Percentiles rank a stretch among this genome's conserved stretches.
Evolutionary conservation across 2,113 vertebrate genomes (phyloP).

Genomic region (Saccopteryx bilineata): DNA sequence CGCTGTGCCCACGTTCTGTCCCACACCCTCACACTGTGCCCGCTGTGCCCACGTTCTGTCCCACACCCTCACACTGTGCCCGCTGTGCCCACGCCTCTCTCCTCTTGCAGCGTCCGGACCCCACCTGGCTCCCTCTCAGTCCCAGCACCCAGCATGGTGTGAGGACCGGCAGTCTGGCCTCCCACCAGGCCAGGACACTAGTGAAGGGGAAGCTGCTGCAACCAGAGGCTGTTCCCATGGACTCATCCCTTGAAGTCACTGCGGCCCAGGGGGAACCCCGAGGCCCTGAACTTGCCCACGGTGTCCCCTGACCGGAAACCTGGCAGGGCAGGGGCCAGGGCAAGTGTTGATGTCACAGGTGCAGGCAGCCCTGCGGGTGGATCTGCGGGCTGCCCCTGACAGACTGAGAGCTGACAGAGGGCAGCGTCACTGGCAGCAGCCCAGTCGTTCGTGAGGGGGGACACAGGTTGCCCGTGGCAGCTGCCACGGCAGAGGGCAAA

Average conservation of each 20-base stretch:
- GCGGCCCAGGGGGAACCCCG: neutral
- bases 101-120: too few species aligned
- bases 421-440: neutral
- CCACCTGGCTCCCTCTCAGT: neutral
- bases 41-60: too few species aligned
- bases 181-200: neutral
- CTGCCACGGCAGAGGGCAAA: constrained; percentile 45
- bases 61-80: too few species aligned
- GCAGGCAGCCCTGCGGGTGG: rapidly evolving
- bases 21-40: too few species aligned
- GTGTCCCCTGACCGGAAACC: neutral
- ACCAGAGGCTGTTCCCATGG: rapidly evolving
- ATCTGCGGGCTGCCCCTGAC: neutral
- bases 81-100: too few species aligned
- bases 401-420: neutral
- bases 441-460: too few species aligned
- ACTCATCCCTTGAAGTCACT: neutral
- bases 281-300: neutral
- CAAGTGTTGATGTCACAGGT: rapidly evolving
- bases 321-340: too few species aligned
- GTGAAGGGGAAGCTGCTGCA: neutral
- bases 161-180: neutral
- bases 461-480: neutral
- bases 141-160: constrained; percentile 60
- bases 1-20: too few species aligned